These are phyloP conservation scores for Calephelis perditalis DNA, from an alignment of 2,888 invertebrate species.

Conservation along the genomic window DNA sequence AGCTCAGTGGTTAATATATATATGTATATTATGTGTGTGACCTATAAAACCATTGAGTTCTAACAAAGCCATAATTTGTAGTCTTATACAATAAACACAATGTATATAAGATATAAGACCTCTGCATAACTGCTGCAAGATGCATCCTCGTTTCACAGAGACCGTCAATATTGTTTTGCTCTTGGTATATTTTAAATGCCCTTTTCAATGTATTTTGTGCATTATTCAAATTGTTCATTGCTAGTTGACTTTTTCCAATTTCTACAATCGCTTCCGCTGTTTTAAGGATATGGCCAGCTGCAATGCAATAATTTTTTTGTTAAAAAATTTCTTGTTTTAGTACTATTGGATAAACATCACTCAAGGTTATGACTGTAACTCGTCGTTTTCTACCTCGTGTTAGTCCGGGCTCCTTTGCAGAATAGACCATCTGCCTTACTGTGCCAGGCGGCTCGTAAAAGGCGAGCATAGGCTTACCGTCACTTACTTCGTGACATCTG, in stretches of 20 bases:
- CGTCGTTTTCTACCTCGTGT: no score
- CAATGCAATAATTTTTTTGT: slow-evolving; percentile 21
- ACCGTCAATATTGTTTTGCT: slow-evolving; percentile 53
- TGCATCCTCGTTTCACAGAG: slow-evolving; percentile 74
- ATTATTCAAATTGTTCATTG: slow-evolving; percentile 62
- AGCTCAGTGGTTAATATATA: no score
- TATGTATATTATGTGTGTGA: no score
- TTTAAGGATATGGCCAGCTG: slow-evolving; percentile 62
- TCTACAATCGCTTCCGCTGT: slow-evolving; percentile 72
- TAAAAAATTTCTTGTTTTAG: not conserved
- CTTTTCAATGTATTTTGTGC: slow-evolving; percentile 70
- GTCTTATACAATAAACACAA: not conserved
- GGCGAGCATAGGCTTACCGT: no score
- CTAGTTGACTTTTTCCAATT: slow-evolving; percentile 72
- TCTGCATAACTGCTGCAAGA: slow-evolving; percentile 73
- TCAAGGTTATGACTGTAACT: no score
- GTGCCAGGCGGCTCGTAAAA: no score
- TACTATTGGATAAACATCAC: no score
- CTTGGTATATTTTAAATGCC: slow-evolving; percentile 59
- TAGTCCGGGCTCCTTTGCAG: no score
- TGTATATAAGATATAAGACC: slow-evolving; percentile 37
- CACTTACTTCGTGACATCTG: no score
- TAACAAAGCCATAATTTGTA: no score
- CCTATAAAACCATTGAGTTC: no score
- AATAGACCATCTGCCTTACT: no score